Base-by-base conservation (phyloP, 2,888 invertebrate genomes). In the Chrysodeixis includens region DNA sequence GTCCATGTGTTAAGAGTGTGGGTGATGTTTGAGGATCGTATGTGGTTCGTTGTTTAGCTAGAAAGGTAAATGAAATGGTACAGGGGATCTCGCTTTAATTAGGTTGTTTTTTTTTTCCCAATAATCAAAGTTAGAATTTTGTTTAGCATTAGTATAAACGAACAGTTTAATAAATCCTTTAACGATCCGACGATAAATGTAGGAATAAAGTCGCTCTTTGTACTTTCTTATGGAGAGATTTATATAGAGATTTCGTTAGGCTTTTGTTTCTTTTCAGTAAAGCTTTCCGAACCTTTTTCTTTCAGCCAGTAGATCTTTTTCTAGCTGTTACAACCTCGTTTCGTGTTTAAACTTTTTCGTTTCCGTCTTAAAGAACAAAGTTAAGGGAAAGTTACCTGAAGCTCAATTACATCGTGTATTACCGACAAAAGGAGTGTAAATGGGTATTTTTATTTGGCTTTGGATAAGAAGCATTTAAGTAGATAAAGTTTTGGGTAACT, bases 1-100 rank as follows among this genome's bases (percentile, higher is more conserved):
- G 9, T 0, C 6, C 10, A 44, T 9, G 10, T 14, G 8, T 30
- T 63, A 65, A 62, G 60, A 56, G n/a, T 16, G 1, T 8, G 2
- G 0, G 26, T 9, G 7, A 18, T 14, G 53, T 53, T 18, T 10
- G 2, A 20, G 9, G 10, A 22, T 5, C 12, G 14, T 51, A 22
- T 32, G 30, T 22, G 60, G 2, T 16, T 56, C 56, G 16, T 12
- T 56, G 12, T 51, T 9, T 6, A 16, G 30, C 9, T 14, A 49
- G 35, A 26, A 51, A 66, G 46, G 40, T 62, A 46, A 61, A 66
- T 16, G n/a, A 54, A 56, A 55, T 66, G 56, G 16, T 49, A 22
- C 5, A 51, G n/a, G 49, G 53, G 54, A 30, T 22, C 30, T 9
- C 14, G 10, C 46, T 62, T 51, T 26, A 52, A 59, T 59, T 57